A percentile compares a stretch with the other conserved stretches of the same genome.
Evolutionary conservation across 1,140 invertebrate species (phyloP).

Genomic region (Calliopsis andreniformis): DNA sequence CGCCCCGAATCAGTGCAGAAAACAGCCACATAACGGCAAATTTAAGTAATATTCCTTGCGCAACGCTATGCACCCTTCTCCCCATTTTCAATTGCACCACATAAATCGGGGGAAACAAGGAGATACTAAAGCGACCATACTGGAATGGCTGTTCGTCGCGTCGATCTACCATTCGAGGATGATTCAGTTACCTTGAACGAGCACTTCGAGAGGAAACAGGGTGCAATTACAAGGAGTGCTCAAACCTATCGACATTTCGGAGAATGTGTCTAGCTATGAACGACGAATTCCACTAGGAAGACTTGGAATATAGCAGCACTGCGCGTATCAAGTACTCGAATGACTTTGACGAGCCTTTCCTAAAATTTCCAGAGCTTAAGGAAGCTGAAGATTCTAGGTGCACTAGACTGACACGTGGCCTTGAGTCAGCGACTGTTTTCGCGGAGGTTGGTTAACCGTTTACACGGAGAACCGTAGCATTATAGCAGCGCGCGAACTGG

Average conservation of each 20-base stretch:
- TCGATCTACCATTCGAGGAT: neutral
- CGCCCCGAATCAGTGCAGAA: neutral
- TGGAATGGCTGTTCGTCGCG: neutral
- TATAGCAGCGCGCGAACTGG: conserved; percentile 54
- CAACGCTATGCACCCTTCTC: neutral
- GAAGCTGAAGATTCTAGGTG: neutral
- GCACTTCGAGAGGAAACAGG: too few species aligned
- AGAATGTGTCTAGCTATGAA: too few species aligned
- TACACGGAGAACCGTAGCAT: conserved; percentile 62
- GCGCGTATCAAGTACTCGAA: too few species aligned
- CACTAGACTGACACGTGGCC: neutral
- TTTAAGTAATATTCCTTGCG: conserved; percentile 3
- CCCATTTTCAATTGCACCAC: neutral
- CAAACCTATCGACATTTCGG: too few species aligned
- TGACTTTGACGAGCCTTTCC: neutral
- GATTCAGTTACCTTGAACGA: too few species aligned
- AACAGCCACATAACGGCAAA: conserved; percentile 22
- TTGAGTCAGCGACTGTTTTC: neutral
- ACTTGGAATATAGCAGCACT: too few species aligned
- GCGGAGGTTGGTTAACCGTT: conserved; percentile 60
- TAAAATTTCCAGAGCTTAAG: neutral
- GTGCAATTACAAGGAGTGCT: too few species aligned
- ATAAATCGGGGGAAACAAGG: neutral
- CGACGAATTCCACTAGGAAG: too few species aligned
- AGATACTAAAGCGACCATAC: too few species aligned